phyloP scores from a whole-genome alignment of 2,797 vertebrate species.

The Scleropages formosus region DNA sequence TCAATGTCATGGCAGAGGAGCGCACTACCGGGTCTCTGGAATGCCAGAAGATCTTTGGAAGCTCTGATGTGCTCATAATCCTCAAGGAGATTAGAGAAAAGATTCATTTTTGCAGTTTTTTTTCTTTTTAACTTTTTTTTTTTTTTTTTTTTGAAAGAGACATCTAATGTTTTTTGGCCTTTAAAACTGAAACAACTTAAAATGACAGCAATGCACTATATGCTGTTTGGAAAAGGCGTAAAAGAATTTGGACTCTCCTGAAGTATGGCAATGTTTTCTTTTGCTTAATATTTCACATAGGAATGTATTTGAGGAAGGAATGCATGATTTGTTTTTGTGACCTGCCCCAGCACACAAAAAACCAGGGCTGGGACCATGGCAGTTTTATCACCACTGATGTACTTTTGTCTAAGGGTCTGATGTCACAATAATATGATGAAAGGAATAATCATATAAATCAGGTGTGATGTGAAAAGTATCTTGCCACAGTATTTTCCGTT shows the following conservation, averaged over 20 bases:
- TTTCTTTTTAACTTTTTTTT: not conserved
- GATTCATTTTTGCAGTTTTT: not conserved
- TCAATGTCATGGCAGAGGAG: not conserved
- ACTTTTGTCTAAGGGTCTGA: constrained; percentile 1
- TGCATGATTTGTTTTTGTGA: constrained; percentile 23
- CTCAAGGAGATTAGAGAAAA: not conserved
- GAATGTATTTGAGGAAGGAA: constrained; percentile 36
- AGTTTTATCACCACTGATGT: constrained; percentile 20
- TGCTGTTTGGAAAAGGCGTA: constrained; percentile 3
- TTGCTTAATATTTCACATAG: constrained; percentile 10
- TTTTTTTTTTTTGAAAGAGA: not conserved
- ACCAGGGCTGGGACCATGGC: constrained; percentile 10
- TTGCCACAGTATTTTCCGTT: not conserved
- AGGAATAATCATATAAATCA: not conserved
- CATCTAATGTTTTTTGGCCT: constrained; percentile 7
- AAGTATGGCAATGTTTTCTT: constrained; percentile 13
- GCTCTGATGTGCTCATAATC: constrained; percentile 44
- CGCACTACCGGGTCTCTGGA: not conserved
- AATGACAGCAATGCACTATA: constrained; percentile 25
- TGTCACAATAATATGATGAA: not conserved
- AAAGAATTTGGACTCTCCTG: not conserved
- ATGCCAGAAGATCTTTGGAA: constrained; percentile 43
- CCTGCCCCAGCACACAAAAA: constrained; percentile 6
- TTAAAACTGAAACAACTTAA: constrained; percentile 1
- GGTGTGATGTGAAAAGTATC: not conserved